phyloP scores from a whole-genome alignment of 2,797 vertebrate species.

The Poeciliopsis paucimaculata region DNA sequence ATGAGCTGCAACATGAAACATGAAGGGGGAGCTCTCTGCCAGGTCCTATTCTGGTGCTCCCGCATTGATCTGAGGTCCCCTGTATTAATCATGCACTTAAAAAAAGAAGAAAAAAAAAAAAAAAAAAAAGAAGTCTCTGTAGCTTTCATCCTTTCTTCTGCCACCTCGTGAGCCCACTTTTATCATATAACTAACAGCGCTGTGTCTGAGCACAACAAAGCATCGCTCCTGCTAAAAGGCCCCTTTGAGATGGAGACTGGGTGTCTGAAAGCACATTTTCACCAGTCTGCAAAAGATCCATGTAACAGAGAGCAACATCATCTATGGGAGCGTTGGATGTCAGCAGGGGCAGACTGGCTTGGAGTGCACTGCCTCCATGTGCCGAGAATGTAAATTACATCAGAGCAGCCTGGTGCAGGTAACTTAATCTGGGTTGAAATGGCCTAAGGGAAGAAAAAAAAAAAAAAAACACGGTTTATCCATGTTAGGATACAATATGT shows the following conservation, averaged over 20 bases:
- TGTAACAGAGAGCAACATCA: conserved; percentile 11
- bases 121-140: conserved; percentile 56
- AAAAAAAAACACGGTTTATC: background rate
- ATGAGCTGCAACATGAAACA: conserved; percentile 58
- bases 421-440: background rate
- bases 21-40: conserved; percentile 36
- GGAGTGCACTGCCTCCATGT: conserved; percentile 63
- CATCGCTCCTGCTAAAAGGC: conserved; percentile 17
- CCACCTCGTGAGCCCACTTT: conserved; percentile 55
- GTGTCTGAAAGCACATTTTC: conserved; percentile 18
- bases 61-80: conserved; percentile 62
- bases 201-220: conserved; percentile 47
- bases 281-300: conserved; percentile 6
- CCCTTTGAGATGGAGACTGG: conserved; percentile 46
- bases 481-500: background rate
- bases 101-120: conserved; percentile 58
- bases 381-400: conserved; percentile 22
- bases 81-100: conserved; percentile 70
- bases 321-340: background rate
- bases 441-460: background rate
- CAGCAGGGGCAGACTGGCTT: background rate
- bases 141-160: conserved; percentile 63
- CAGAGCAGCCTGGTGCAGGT: background rate
- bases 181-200: conserved; percentile 46
- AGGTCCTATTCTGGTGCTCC: conserved; percentile 44